Evolutionary conservation across 2,888 invertebrate species (phyloP), one percentile per base, ranked within the genome.

Genomic region (Andrena hattorfiana): DNA sequence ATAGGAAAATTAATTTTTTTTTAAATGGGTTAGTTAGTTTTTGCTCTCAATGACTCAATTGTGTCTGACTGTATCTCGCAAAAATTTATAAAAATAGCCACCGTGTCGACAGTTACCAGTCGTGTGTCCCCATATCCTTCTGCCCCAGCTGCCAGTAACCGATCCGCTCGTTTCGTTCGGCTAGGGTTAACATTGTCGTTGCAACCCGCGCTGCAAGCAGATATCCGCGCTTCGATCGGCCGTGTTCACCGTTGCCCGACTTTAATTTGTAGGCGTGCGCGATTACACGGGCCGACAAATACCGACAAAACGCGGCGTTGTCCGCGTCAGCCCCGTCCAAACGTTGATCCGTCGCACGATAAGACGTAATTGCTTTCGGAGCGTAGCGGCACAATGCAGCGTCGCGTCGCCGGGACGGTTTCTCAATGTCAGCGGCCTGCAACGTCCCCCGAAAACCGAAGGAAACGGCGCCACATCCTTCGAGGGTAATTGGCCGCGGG

Each of bases 261-360:
- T 75, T 66, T 48, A 42, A 69, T 68, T 69, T 49, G 69, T 70
- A 72, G 54, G 51, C 72, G 49, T 63, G 28, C 49, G 56, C 59
- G 72, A 73, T 81, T 81, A 70, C 69, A 64, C 73, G 73, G 54
- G 54, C 13, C 74, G 64, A 68, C 68, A 77, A 73, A 77, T 73
- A 73, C 56, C 28, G 60, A 66, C 69, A 73, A 67, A 77, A 77
- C 59, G 62, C 64, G 54, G 66, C 49, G 48, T 20, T 60, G 59
- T 42, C 42, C 66, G 62, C 28, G 51, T 51, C 49, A 62, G n/a
- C 26, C 16, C 13, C 49, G 48, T 30, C 10, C 28, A 54, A 54
- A 49, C n/a, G 35, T 49, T 48, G 76, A 81, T 83, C 64, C 30
- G 32, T 76, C 71, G 20, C 54, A 8, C 51, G 72, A 83, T 81